Evolutionary conservation across 92 coral and sea anemone genomes (phyloP).

Genomic region (Palythoa grandiflora): DNA sequence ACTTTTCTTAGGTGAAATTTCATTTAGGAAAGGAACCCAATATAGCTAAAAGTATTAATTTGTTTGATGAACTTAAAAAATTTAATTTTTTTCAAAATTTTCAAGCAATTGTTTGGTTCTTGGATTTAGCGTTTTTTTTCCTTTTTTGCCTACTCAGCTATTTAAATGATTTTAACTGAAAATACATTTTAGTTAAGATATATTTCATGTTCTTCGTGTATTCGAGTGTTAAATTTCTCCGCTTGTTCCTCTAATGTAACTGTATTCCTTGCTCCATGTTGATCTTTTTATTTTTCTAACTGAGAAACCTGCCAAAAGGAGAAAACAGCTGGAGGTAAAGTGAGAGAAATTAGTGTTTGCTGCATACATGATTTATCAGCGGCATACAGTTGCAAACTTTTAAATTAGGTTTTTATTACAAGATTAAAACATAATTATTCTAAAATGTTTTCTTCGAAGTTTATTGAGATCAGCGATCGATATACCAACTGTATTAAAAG

Average conservation of each 20-base stretch:
- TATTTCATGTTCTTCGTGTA: no score
- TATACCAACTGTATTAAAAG: neutral
- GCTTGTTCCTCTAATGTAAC: no score
- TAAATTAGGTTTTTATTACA: neutral
- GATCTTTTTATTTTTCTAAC: no score
- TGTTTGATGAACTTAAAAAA: neutral
- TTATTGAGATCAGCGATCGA: neutral
- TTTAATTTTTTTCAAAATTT: no score
- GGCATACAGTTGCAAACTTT: neutral
- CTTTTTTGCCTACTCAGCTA: no score
- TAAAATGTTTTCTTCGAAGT: neutral
- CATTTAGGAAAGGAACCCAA: neutral
- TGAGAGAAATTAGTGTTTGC: neutral
- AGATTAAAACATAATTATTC: neutral
- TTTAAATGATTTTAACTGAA: no score
- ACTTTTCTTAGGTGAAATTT: neutral
- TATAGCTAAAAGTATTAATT: conserved; percentile 7
- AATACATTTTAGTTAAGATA: no score
- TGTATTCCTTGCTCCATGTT: no score
- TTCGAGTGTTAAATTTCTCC: no score
- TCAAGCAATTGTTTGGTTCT: no score
- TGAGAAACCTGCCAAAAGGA: no score
- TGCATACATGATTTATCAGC: neutral
- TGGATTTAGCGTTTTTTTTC: no score
- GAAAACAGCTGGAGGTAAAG: neutral